A percentile compares a stretch with the other conserved stretches of the same genome.
phyloP scores from a whole-genome alignment of 2,888 invertebrate genomes.

The Argyresthia goedartella region DNA sequence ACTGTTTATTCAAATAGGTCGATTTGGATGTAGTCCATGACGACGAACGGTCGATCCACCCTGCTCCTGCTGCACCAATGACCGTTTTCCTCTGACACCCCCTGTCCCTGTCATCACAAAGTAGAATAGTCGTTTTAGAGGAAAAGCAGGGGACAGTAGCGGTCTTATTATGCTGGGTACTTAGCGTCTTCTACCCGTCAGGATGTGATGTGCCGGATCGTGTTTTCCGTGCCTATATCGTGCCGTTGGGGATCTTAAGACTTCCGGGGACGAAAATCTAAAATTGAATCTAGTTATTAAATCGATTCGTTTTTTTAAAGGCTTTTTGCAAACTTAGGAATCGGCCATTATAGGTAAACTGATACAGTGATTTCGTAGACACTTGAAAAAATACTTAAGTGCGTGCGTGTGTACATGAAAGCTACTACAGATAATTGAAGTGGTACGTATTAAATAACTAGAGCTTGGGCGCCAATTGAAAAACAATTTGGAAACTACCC shows the following conservation, averaged over 20 bases:
- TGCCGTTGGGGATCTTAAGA: not conserved
- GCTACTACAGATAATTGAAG: too few species aligned
- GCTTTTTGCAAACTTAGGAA: not conserved
- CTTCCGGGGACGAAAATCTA: not conserved
- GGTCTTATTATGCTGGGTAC: slow-evolving; percentile 30
- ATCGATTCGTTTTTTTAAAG: not conserved
- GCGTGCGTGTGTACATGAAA: too few species aligned
- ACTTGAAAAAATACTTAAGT: too few species aligned
- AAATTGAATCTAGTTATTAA: not conserved
- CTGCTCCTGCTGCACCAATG: slow-evolving; percentile 28
- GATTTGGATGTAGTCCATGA: slow-evolving; percentile 56
- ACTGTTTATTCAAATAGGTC: slow-evolving; percentile 56
- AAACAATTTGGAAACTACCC: too few species aligned
- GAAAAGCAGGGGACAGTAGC: not conserved
- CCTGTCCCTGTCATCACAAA: slow-evolving; percentile 15
- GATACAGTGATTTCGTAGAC: too few species aligned
- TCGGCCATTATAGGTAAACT: too few species aligned
- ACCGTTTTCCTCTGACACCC: slow-evolving; percentile 32
- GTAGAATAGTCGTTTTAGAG: slow-evolving; percentile 14
- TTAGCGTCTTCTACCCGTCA: slow-evolving; percentile 34
- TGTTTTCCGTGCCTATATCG: slow-evolving; percentile 49
- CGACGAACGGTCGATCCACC: slow-evolving; percentile 25
- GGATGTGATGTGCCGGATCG: slow-evolving; percentile 50
- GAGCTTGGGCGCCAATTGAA: too few species aligned
- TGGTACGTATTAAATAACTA: too few species aligned